Conservation (phyloP, 2,113 vertebrate species). For the Notarius quadriscutis region DNA sequence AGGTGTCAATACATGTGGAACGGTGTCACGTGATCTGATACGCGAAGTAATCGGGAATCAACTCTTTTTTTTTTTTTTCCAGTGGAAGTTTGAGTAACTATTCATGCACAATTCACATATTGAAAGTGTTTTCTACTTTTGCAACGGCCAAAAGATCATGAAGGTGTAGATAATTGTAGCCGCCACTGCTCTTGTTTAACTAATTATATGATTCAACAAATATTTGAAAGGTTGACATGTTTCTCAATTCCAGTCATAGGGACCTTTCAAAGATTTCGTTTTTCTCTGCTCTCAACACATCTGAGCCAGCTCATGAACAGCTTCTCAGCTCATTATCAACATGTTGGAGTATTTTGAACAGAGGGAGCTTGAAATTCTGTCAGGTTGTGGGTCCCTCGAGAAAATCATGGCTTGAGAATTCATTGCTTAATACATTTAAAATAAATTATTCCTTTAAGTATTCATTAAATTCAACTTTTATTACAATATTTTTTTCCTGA, state of each 20-base stretch:
- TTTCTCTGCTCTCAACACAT: constrained; percentile 7
- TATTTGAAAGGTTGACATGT: not conserved
- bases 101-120: no score
- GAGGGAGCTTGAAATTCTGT: not conserved
- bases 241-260: not conserved
- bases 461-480: not conserved
- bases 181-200: no score
- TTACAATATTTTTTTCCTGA: not conserved
- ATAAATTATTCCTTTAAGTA: not conserved
- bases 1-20: no score
- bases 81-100: no score
- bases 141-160: no score
- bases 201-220: not conserved
- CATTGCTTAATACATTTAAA: not conserved
- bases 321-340: constrained; percentile 5
- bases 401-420: not conserved
- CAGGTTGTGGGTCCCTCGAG: not conserved
- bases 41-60: no score
- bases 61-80: no score
- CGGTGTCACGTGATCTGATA: no score
- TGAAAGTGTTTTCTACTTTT: no score
- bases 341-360: not conserved
- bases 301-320: not conserved
- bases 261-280: not conserved
- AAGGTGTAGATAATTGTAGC: no score